A percentile compares a stretch with the other conserved stretches of the same genome.
Evolutionary conservation across 2,113 vertebrate genomes (phyloP).

Genomic region (Fulica atra): DNA sequence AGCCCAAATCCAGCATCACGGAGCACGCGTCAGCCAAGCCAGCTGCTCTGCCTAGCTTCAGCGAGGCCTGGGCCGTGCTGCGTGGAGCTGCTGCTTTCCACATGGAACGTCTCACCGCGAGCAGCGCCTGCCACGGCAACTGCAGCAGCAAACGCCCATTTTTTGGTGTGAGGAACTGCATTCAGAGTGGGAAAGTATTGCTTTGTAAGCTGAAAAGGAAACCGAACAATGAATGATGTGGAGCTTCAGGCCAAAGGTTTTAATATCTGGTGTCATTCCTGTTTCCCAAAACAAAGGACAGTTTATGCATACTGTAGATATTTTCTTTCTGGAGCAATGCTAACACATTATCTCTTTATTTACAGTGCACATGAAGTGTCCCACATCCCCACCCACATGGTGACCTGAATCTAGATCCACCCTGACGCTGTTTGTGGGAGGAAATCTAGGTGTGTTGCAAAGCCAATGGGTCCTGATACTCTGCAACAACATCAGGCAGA

Average conservation of each 20-base stretch:
- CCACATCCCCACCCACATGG: not conserved
- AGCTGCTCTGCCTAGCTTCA: not conserved
- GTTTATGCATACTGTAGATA: not conserved
- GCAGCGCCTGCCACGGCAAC: not conserved
- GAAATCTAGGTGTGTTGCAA: not conserved
- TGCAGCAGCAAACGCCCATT: not conserved
- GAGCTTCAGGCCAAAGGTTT: not conserved
- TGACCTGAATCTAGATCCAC: not conserved
- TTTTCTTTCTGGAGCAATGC: not conserved
- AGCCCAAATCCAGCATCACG: not conserved
- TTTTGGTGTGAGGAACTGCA: not conserved
- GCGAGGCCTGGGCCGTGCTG: not conserved
- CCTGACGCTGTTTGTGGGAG: not conserved
- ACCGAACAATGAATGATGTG: rapidly evolving
- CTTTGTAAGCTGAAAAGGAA: not conserved
- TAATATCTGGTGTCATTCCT: not conserved
- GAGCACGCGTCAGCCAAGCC: not conserved
- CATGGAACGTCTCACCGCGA: not conserved
- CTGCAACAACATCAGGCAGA: not conserved
- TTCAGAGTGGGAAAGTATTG: not conserved
- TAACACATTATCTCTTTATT: not conserved
- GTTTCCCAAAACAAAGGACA: not conserved
- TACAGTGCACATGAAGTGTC: not conserved
- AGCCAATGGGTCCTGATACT: not conserved
- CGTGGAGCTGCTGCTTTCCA: not conserved